A percentile compares a stretch with the other conserved stretches of the same genome.
Evolutionary conservation across 2,113 vertebrate species (phyloP).

Genomic region (Hypomesus transpacificus): DNA sequence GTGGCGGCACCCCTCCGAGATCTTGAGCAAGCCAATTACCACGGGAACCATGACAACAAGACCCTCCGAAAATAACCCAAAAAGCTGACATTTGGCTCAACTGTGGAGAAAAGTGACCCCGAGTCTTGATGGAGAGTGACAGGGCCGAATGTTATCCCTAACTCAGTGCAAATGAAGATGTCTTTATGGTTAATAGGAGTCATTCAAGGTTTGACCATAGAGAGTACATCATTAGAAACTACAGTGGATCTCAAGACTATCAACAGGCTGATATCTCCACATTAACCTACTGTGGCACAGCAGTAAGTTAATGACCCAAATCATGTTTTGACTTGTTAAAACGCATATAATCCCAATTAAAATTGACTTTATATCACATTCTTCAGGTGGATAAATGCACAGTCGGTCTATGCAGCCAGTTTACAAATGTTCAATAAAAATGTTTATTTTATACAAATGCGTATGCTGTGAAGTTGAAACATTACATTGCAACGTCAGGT

Average conservation of each 20-base stretch:
- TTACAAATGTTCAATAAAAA: constrained; percentile 65
- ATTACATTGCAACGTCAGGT: constrained; percentile 46
- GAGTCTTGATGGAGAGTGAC: constrained; percentile 43
- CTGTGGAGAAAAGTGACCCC: constrained; percentile 5
- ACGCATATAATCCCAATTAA: too few species aligned
- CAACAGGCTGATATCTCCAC: not conserved
- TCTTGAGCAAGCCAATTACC: constrained; percentile 58
- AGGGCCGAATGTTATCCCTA: constrained; percentile 22
- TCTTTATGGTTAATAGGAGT: not conserved
- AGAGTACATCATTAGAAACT: not conserved
- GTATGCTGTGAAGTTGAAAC: constrained; percentile 47
- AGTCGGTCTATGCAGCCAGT: constrained; percentile 10
- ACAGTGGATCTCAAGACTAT: not conserved
- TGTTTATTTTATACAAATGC: constrained; percentile 60
- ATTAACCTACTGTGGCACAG: too few species aligned
- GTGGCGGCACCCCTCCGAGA: constrained; percentile 32
- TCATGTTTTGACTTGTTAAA: too few species aligned
- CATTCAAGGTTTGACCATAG: not conserved
- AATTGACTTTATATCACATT: not conserved
- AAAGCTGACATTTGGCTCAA: constrained; percentile 22
- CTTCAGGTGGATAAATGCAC: not conserved
- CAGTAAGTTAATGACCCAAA: too few species aligned
- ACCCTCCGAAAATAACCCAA: constrained; percentile 28
- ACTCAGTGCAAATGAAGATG: not conserved
- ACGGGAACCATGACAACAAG: constrained; percentile 44